These are phyloP conservation scores for Tuberolachnus salignus DNA, from an alignment of 2,888 invertebrate species.

Conservation along the genomic window DNA sequence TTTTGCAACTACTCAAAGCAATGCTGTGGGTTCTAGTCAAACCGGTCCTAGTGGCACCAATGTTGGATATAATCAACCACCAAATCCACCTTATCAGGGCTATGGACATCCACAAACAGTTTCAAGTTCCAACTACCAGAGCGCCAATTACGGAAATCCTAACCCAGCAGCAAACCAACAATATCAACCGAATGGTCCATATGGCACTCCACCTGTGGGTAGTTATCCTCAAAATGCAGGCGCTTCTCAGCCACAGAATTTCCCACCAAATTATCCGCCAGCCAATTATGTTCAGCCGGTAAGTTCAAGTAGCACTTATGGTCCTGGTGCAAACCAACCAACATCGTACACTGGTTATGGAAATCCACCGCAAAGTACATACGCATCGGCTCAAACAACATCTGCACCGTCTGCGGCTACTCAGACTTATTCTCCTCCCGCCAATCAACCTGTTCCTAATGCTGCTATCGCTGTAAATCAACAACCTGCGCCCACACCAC, in stretches of 20 bases:
- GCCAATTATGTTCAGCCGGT: conserved; percentile 34
- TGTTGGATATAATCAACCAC: conserved; percentile 29
- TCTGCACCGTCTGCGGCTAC: conserved; percentile 64
- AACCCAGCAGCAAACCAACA: conserved; percentile 16
- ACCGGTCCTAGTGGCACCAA: conserved; percentile 44
- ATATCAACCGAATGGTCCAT: conserved; percentile 41
- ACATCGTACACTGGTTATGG: conserved; percentile 53
- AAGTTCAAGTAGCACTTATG: conserved; percentile 40
- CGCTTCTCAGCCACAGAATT: conserved; percentile 45
- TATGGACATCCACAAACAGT: conserved; percentile 56
- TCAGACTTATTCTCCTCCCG: conserved; percentile 69
- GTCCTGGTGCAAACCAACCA: conserved; percentile 34
- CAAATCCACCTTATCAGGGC: conserved; percentile 54
- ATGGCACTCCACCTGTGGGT: conserved; percentile 34
- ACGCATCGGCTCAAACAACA: conserved; percentile 63
- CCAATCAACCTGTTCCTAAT: conserved; percentile 60
- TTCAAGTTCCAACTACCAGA: conserved; percentile 52
- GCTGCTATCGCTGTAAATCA: conserved; percentile 62
- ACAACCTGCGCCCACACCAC: conserved; percentile 63
- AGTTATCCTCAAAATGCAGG: conserved; percentile 35
- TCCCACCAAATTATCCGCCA: conserved; percentile 33
- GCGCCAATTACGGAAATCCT: conserved; percentile 47
- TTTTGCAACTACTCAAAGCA: conserved; percentile 50
- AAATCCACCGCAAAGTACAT: conserved; percentile 61
- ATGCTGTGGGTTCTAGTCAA: conserved; percentile 41